Evolutionary conservation across 2,797 vertebrate genomes (phyloP).

Genomic region (Echiichthys vipera): DNA sequence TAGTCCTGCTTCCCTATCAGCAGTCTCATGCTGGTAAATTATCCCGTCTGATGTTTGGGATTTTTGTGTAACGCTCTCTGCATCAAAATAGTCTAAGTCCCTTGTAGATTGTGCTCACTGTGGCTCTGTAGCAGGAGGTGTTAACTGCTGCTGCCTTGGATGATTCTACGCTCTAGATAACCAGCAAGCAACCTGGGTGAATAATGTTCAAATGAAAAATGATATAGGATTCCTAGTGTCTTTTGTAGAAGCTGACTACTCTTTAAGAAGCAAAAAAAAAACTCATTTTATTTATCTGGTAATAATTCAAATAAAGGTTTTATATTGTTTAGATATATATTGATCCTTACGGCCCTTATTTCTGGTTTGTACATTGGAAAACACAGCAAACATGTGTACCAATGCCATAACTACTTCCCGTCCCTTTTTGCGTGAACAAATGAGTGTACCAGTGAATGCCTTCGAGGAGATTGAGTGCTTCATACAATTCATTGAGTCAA

Average conservation of each 20-base stretch:
- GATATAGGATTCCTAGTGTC: background rate
- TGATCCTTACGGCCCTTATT: no score
- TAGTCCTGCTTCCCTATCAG: constrained; percentile 35
- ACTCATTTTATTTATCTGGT: no score
- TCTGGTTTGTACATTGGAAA: no score
- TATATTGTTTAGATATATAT: no score
- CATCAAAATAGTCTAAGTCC: background rate
- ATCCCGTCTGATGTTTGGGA: constrained; percentile 37
- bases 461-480: background rate
- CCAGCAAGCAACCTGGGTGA: constrained; percentile 6
- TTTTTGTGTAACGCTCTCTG: constrained; percentile 20
- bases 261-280: no score
- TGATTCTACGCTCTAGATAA: constrained; percentile 23
- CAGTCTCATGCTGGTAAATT: constrained; percentile 46
- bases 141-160: constrained; percentile 45
- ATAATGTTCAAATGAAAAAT: background rate
- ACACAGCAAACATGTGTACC: no score
- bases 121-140: constrained; percentile 1
- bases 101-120: constrained; percentile 7
- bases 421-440: background rate
- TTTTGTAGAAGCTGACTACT: rapidly evolving
- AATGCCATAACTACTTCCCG: background rate
- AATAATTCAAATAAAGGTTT: no score
- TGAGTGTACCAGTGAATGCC: rapidly evolving
- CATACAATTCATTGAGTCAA: background rate